Conservation (phyloP, 2,888 invertebrate species). For the Hirtodrosophila histrioides region DNA sequence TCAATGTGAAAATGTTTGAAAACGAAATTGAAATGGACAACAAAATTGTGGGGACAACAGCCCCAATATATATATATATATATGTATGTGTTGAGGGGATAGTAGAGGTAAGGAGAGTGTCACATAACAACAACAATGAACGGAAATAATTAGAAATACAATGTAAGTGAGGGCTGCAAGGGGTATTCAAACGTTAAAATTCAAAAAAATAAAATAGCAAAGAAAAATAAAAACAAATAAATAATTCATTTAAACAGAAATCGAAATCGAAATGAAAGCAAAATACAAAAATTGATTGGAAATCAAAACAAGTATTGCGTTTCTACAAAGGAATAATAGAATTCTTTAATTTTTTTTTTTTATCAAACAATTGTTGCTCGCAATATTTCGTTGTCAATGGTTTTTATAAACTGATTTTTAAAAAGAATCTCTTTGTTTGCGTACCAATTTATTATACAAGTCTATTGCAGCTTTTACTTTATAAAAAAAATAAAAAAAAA, state of each 20-base stretch:
- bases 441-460: too few relatives aligned
- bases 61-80: background rate
- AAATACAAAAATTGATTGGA: background rate
- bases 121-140: conserved; percentile 54
- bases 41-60: conserved; percentile 40
- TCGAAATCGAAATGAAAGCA: background rate
- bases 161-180: background rate
- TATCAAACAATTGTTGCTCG: too few relatives aligned
- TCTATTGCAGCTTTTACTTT: too few relatives aligned
- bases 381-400: too few relatives aligned
- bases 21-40: conserved; percentile 71
- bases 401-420: too few relatives aligned
- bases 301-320: background rate
- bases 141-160: conserved; percentile 60
- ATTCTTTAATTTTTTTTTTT: background rate
- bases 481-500: too few relatives aligned
- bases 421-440: too few relatives aligned
- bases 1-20: conserved; percentile 59
- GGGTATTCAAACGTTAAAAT: background rate
- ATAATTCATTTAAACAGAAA: background rate
- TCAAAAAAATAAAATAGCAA: background rate
- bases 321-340: background rate
- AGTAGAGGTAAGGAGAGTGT: background rate
- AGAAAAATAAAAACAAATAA: background rate
- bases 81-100: too few relatives aligned